These are phyloP conservation scores for Heliornis fulica DNA, from an alignment of 2,113 vertebrate genomes.

Conservation along the genomic window DNA sequence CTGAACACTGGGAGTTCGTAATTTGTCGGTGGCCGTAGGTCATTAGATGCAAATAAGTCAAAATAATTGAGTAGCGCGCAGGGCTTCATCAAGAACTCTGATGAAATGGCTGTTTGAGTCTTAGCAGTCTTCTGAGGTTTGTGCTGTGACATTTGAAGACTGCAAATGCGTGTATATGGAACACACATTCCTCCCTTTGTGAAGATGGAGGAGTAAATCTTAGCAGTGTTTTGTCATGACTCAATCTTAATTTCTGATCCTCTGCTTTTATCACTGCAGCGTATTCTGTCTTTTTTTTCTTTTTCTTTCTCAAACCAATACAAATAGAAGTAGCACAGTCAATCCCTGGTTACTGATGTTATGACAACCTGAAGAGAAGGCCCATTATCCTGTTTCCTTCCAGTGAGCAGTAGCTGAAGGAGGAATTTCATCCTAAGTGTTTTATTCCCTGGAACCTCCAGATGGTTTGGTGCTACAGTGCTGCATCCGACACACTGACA, in stretches of 20 bases:
- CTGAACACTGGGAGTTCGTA: not conserved
- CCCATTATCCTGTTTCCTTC: conserved; percentile 25
- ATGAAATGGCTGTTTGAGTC: not conserved
- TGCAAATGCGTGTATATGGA: not conserved
- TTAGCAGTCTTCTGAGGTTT: not conserved
- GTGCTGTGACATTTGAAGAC: conserved; percentile 1
- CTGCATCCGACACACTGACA: conserved; percentile 41
- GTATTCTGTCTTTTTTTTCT: not conserved
- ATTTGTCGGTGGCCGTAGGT: not conserved
- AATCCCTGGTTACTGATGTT: not conserved
- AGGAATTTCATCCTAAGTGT: conserved; percentile 36
- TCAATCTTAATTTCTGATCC: conserved; percentile 32
- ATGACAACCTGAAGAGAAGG: not conserved
- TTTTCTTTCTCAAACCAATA: not conserved
- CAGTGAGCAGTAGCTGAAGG: conserved; percentile 11
- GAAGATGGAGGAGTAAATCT: conserved; percentile 40
- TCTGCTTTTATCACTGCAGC: not conserved
- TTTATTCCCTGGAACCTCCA: conserved; percentile 41
- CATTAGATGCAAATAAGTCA: not conserved
- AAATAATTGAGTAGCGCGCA: not conserved
- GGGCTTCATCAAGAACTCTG: not conserved
- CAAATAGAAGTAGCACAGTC: conserved; percentile 7
- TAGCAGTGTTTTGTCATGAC: conserved; percentile 44
- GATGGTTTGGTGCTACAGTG: conserved; percentile 49
- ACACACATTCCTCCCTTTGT: not conserved